Evolutionary conservation across 2,113 vertebrate species (phyloP).

Genomic region (Alaudala cheleensis): DNA sequence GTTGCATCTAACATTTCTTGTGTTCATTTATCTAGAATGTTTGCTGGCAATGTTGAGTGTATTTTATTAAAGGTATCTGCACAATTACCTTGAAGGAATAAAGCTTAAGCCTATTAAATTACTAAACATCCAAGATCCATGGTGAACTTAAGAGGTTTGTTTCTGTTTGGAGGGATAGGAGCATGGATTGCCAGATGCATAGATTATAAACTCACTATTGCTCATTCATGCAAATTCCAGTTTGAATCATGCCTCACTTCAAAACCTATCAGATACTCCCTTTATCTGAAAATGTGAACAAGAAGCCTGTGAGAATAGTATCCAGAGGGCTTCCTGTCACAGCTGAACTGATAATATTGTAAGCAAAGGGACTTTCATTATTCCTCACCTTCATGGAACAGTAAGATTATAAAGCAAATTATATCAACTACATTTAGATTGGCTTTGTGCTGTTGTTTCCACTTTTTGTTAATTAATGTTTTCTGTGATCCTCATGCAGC

Average conservation of each 20-base stretch:
- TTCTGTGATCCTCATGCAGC: neutral
- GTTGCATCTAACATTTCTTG: conserved; percentile 72
- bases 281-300: conserved; percentile 32
- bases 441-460: neutral
- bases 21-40: conserved; percentile 67
- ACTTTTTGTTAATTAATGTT: neutral
- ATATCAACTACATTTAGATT: neutral
- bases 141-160: conserved; percentile 38
- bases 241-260: conserved; percentile 30
- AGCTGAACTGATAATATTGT: neutral
- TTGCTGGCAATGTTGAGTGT: conserved; percentile 45
- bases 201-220: conserved; percentile 43
- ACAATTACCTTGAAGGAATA: conserved; percentile 67
- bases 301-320: neutral
- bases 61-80: conserved; percentile 65
- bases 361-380: neutral
- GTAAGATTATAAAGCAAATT: neutral
- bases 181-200: conserved; percentile 25
- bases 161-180: conserved; percentile 25
- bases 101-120: conserved; percentile 63
- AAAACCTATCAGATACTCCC: neutral
- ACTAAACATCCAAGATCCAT: conserved; percentile 36
- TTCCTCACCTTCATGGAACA: neutral
- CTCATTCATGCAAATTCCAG: conserved; percentile 40
- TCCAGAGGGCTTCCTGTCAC: conserved; percentile 16